phyloP scores from a whole-genome alignment of 2,888 invertebrate genomes.

The Drosophila heteroneura region DNA sequence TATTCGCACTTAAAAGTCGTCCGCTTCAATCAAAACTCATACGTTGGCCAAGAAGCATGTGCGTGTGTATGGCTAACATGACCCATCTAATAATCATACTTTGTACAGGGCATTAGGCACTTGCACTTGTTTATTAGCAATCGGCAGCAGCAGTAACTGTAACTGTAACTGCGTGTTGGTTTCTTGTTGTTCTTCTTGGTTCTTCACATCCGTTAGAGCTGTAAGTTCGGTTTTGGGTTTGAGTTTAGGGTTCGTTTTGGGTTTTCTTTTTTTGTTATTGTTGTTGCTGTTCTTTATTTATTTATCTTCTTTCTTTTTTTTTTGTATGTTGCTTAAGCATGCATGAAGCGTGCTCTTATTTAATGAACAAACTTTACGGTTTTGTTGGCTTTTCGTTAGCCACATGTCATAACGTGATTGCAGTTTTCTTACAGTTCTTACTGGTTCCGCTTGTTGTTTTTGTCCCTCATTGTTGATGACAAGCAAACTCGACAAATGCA shows the following conservation, averaged over 20 bases:
- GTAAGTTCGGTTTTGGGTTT: slow-evolving; percentile 16
- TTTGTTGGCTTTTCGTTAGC: slow-evolving; percentile 60
- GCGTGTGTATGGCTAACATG: not conserved
- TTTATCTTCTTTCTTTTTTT: slow-evolving; percentile 21
- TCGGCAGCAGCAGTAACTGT: slow-evolving; percentile 46
- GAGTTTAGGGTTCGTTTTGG: slow-evolving; percentile 27
- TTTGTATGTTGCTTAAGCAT: slow-evolving; percentile 63
- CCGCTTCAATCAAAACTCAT: not conserved
- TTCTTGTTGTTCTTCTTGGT: slow-evolving; percentile 1
- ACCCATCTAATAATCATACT: not conserved
- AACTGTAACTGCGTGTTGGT: slow-evolving; percentile 48
- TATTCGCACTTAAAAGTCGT: not conserved
- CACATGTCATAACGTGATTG: slow-evolving; percentile 58
- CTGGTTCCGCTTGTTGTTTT: slow-evolving; percentile 8
- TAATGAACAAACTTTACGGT: slow-evolving; percentile 71
- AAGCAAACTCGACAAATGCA: slow-evolving; percentile 18
- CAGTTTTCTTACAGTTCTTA: slow-evolving; percentile 23
- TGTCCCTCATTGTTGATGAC: slow-evolving; percentile 4
- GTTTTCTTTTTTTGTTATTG: slow-evolving; percentile 15
- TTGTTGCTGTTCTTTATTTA: slow-evolving; percentile 3
- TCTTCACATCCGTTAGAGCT: slow-evolving; percentile 39
- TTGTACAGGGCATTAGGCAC: slow-evolving; percentile 43
- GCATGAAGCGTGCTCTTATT: slow-evolving; percentile 70
- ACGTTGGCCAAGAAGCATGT: not conserved
- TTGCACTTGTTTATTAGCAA: slow-evolving; percentile 54